Percentiles rank a stretch among this genome's conserved stretches.
phyloP scores from a whole-genome alignment of 2,888 invertebrate species.

The Oscheius myriophilus region DNA sequence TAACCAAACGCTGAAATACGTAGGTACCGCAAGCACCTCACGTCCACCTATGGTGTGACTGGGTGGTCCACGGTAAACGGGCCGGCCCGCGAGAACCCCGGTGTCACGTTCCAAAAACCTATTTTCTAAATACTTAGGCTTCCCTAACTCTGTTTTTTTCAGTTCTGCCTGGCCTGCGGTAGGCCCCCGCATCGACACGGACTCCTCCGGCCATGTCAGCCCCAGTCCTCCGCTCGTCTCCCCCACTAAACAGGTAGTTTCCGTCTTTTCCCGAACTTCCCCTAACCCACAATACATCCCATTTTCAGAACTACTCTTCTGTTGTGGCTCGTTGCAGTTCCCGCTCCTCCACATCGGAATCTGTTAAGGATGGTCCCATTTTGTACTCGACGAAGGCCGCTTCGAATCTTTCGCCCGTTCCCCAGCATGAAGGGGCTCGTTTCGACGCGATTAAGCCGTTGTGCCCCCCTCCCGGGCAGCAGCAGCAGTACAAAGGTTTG shows the following conservation, averaged over 20 bases:
- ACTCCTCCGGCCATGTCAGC: neutral
- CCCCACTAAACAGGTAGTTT: slow-evolving; percentile 12
- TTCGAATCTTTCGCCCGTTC: neutral
- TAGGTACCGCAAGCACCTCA: too few species aligned
- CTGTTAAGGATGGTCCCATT: neutral
- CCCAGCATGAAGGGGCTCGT: neutral
- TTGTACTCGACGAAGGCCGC: slow-evolving; percentile 17
- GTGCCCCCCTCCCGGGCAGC: too few species aligned
- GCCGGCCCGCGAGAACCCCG: too few species aligned
- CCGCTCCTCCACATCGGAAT: neutral
- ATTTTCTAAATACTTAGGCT: too few species aligned
- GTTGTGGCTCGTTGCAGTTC: slow-evolving; percentile 15
- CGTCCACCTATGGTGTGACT: too few species aligned
- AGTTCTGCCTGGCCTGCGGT: slow-evolving; percentile 10
- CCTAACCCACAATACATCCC: neutral
- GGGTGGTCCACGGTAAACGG: too few species aligned
- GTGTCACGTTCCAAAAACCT: too few species aligned
- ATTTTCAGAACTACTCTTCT: slow-evolving; percentile 13
- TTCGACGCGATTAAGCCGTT: too few species aligned
- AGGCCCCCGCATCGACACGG: neutral
- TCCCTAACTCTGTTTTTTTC: neutral
- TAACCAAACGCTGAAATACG: too few species aligned
- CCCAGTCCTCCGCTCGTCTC: neutral
- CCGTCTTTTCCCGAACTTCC: neutral
- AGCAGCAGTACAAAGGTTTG: too few species aligned